Base-by-base conservation (phyloP, 2,797 vertebrate species). In the Yasuhikotakia modesta region DNA sequence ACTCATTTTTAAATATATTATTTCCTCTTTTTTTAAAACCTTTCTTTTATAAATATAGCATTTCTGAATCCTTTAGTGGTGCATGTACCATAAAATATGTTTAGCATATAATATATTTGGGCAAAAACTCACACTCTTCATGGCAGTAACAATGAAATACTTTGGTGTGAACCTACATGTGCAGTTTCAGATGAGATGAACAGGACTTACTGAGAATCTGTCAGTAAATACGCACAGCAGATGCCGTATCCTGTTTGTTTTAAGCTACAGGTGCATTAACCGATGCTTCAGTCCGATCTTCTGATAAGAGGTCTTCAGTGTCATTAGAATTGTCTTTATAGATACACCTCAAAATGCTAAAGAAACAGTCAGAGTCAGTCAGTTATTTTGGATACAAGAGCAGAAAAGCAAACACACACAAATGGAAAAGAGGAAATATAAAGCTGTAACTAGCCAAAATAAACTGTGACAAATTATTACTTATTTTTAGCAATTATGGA, bases 261-360 rank as follows among this genome's bases (percentile, higher is more conserved):
- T 77, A 85, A 46, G 60, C 67, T 30, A 70, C 67, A 35, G 67
- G 81, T 45, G 68, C 17, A 5, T 69, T 32, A 1, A 88, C 83
- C 39, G 86, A 86, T 27, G 39, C 50, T 32, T 72, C 21, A 46
- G 79, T 79, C n/a, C 84, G 82, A 6, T 90, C 88, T 8, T 17
- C 85, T 21, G 84, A 35, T 46, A 79, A 4, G 4, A 79, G 66
- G 12, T 35, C 39, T 46, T 90, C 90, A 5, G 70, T 66, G 72
- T 86, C 85, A 32, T 32, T 69, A 4, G 13, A 1, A 14, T 81
- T 73, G 46, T 66, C 48, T 14, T 71, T n/a, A 53, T 21, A 39
- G 39, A 76, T 65, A 52, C 64, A 67, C 60, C 69, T 66, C 19
- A 85, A 68, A 46, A 64, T 43, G 0, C 84, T 85, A 45, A 32